Evolutionary conservation across 2,888 invertebrate genomes (phyloP), one percentile per base, ranked within the genome.

Genomic region (Hedya salicella): DNA sequence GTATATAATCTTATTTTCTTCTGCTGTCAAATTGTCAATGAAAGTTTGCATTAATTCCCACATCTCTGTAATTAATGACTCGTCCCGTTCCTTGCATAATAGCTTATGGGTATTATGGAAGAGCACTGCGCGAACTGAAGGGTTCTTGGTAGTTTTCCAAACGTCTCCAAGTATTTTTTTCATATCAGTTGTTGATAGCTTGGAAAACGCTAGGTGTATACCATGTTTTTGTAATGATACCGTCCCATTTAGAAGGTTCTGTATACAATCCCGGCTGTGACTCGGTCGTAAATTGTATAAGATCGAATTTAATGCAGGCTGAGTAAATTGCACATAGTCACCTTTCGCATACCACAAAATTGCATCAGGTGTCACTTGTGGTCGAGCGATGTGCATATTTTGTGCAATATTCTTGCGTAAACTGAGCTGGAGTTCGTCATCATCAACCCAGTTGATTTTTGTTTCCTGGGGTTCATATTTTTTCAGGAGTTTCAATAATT

Each of bases 301-400:
- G 69, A 89, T 81, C 3, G 88, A 80, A 30, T 78, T 73, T 40
- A 89, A 72, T 6, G 89, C 85, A 2, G 88, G 87, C 16, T 88
- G 77, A 40, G 86, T 79, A 62, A 78, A 87, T 62, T 85, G 84
- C 32, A 88, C 71, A 67, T 86, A 88, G 71, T 88, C 89, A 53
- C 88, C 88, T 68, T 85, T 85, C 9, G 88, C 82, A 65, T 84
- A 90, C 44, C 72, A 63, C 60, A 89, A 67, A 40, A 89, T 71
- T 3, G 73, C 68, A 39, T 85, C 80, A 6, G 85, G 80, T n/a
- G 74, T 65, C 13, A 83, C 81, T 61, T 85, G 84, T 6, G 89
- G 90, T 19, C 89, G 81, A 16, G 85, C 80, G 19, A 78, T 72
- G 69, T 88, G 85, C 88, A 91, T 88, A 48, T 80, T 83, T 73